These are phyloP conservation scores for Ophiothrix spiculata DNA, from an alignment of 35 echinoderm and acorn worm genomes.

Conservation along the genomic window DNA sequence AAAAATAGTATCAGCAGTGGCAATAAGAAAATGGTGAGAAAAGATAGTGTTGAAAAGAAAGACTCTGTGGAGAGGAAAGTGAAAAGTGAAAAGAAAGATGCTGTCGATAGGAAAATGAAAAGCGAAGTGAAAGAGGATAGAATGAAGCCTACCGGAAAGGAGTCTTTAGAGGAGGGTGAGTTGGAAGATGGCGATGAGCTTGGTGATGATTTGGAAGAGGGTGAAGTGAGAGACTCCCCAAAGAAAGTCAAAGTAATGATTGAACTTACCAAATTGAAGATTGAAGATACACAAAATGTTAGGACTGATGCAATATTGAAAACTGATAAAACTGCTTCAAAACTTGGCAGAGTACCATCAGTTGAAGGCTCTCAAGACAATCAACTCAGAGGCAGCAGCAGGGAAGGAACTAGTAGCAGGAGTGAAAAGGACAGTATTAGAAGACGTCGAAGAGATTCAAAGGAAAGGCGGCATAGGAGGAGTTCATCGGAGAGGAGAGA, in stretches of 20 bases:
- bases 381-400: not conserved
- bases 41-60: not conserved
- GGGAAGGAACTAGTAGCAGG: not conserved
- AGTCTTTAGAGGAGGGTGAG: not conserved
- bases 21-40: conserved; percentile 5
- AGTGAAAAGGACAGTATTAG: not conserved
- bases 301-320: too few relatives aligned
- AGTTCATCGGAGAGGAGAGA: conserved; percentile 17
- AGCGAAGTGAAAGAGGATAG: not conserved
- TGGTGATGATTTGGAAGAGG: not conserved
- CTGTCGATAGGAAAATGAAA: not conserved
- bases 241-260: not conserved
- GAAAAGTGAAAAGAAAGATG: not conserved
- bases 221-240: not conserved
- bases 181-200: not conserved
- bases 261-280: not conserved
- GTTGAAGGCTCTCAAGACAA: too few relatives aligned
- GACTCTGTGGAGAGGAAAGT: not conserved
- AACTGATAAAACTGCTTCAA: too few relatives aligned
- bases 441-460: not conserved
- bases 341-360: too few relatives aligned
- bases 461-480: not conserved
- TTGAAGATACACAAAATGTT: too few relatives aligned
- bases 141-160: not conserved
- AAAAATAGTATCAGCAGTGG: conserved; percentile 3